Evolutionary conservation across 2,113 vertebrate species (phyloP).

Genomic region (Capreolus pygargus): DNA sequence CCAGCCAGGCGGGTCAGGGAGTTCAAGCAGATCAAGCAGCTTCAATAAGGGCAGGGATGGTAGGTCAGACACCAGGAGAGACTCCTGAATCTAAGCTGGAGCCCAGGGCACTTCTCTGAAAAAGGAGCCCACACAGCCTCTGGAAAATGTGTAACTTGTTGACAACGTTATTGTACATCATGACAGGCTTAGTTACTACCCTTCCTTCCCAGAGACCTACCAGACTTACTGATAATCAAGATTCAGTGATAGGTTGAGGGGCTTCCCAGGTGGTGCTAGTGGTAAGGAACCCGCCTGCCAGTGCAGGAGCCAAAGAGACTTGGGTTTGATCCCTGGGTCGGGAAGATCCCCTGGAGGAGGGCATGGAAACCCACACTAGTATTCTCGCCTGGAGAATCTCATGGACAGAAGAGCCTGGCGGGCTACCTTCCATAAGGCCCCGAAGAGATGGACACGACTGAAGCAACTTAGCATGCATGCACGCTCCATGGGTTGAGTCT

Average conservation of each 20-base stretch:
- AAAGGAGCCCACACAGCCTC: accelerated
- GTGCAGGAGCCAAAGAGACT: not conserved
- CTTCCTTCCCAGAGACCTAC: not conserved
- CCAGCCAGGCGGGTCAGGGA: not conserved
- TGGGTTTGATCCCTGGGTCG: not conserved
- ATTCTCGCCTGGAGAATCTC: not conserved
- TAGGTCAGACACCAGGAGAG: not conserved
- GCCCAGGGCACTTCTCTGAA: not conserved
- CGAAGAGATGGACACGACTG: not conserved
- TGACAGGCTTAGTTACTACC: not conserved
- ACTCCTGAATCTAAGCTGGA: not conserved
- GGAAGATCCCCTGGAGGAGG: not conserved
- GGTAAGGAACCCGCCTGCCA: not conserved
- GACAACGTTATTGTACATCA: accelerated
- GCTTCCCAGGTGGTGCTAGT: not conserved
- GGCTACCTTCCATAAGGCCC: not conserved
- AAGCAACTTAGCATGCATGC: accelerated
- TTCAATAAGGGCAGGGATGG: accelerated
- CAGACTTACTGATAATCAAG: not conserved
- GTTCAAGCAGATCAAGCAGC: not conserved
- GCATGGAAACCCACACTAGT: not conserved
- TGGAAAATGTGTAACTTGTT: too few relatives aligned
- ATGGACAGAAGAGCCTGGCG: not conserved
- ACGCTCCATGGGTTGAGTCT: accelerated
- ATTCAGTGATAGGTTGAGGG: not conserved